These are phyloP conservation scores for Yponomeuta plumbellus DNA, from an alignment of 2,888 invertebrate species.

Conservation along the genomic window DNA sequence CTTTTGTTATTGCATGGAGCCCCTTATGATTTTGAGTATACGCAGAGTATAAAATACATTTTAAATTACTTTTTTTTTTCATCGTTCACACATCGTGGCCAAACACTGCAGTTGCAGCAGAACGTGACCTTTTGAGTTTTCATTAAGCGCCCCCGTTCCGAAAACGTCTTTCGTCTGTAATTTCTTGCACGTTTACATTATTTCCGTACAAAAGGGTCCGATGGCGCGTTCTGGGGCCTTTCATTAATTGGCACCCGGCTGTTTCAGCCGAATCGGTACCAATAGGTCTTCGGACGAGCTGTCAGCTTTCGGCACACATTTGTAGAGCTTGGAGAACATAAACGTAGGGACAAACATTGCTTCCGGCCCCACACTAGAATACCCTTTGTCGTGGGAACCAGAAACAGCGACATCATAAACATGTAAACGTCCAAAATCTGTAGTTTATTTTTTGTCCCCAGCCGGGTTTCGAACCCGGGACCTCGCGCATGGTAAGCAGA, in stretches of 20 bases:
- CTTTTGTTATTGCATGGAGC: no score
- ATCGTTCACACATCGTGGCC: background rate
- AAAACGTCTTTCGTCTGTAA: background rate
- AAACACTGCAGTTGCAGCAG: background rate
- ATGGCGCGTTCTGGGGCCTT: background rate
- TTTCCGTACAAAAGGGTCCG: background rate
- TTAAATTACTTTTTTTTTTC: background rate
- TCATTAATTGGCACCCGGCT: background rate
- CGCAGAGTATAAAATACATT: no score
- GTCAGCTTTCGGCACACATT: background rate
- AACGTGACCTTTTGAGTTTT: background rate
- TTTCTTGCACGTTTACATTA: constrained; percentile 1
- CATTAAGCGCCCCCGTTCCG: background rate
- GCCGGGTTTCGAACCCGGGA: no score
- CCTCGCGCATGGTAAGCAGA: no score
- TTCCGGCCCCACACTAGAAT: no score
- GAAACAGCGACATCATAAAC: no score
- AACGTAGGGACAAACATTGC: no score
- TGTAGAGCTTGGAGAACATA: no score
- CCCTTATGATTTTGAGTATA: no score
- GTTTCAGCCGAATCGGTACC: background rate
- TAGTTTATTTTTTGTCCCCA: no score
- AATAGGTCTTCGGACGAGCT: background rate
- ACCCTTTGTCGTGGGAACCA: no score
- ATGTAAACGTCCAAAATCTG: no score